These are phyloP conservation scores for Agriopis aurantiaria DNA, from an alignment of 2,888 invertebrate species.

Conservation along the genomic window DNA sequence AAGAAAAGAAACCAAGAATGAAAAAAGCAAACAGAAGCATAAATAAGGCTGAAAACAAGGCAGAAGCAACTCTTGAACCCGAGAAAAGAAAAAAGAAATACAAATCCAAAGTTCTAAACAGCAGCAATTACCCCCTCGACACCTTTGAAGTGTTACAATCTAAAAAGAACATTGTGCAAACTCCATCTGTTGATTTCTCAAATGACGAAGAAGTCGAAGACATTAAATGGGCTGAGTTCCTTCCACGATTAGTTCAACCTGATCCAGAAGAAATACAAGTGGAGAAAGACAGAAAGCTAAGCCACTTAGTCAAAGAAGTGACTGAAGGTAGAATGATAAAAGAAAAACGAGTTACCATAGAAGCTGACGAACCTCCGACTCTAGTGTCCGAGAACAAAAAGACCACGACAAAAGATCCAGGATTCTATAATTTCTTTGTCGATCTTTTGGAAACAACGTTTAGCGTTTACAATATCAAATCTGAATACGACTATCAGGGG, in stretches of 20 bases:
- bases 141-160: conserved; percentile 59
- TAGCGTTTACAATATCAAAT: conserved; percentile 58
- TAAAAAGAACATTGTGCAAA: conserved; percentile 57
- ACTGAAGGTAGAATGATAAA: conserved; percentile 39
- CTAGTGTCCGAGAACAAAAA: conserved; percentile 49
- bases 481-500: conserved; percentile 33
- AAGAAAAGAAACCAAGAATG: conserved; percentile 17
- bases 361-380: conserved; percentile 52
- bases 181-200: conserved; percentile 59
- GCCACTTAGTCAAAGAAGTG: conserved; percentile 39
- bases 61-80: conserved; percentile 5
- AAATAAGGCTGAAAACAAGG: neutral
- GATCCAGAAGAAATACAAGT: conserved; percentile 24
- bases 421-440: conserved; percentile 69
- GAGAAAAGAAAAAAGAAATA: conserved; percentile 48
- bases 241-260: conserved; percentile 38
- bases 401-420: conserved; percentile 46
- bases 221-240: conserved; percentile 36
- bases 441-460: conserved; percentile 69
- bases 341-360: conserved; percentile 38
- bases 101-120: conserved; percentile 53
- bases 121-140: conserved; percentile 46
- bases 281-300: conserved; percentile 25
- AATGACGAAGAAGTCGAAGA: conserved; percentile 39
- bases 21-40: conserved; percentile 16